These are phyloP conservation scores for Oscheius sp. DNA, from an alignment of 2,888 invertebrate species.

Conservation along the genomic window DNA sequence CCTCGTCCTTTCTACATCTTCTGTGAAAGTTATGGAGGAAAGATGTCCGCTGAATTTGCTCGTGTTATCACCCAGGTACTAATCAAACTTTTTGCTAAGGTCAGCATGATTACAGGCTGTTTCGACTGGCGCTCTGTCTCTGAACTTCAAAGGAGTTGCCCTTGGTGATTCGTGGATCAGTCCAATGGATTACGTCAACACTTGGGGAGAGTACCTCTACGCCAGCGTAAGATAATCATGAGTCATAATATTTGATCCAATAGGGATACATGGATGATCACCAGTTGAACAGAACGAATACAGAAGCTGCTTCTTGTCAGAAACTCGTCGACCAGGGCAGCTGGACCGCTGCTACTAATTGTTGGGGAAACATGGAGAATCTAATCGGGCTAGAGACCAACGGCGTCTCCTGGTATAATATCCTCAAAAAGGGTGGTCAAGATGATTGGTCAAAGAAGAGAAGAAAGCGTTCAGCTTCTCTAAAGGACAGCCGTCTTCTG, in stretches of 20 bases:
- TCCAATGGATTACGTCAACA: constrained; percentile 85
- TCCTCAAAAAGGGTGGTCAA: constrained; percentile 75
- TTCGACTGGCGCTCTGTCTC: constrained; percentile 75
- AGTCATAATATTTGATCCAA: neutral
- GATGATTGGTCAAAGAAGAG: constrained; percentile 59
- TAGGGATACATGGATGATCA: constrained; percentile 64
- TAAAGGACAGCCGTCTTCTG: neutral
- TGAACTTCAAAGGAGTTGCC: constrained; percentile 83
- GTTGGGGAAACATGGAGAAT: constrained; percentile 80
- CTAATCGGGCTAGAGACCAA: constrained; percentile 78
- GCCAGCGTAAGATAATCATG: constrained; percentile 78
- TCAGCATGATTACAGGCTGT: constrained; percentile 78
- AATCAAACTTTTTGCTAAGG: neutral
- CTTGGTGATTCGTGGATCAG: constrained; percentile 92
- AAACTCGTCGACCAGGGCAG: constrained; percentile 76
- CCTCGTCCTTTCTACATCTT: constrained; percentile 85
- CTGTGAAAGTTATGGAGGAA: constrained; percentile 91
- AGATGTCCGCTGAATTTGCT: constrained; percentile 89
- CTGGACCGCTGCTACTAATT: constrained; percentile 79
- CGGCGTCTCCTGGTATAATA: constrained; percentile 86
- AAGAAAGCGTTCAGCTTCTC: too few relatives aligned
- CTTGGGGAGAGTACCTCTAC: constrained; percentile 86
- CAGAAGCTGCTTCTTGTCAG: constrained; percentile 56
- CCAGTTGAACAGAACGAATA: constrained; percentile 51
- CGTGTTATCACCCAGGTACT: constrained; percentile 75